phyloP scores from a whole-genome alignment of 2,797 vertebrate species.

The Odontamblyopus rebecca region DNA sequence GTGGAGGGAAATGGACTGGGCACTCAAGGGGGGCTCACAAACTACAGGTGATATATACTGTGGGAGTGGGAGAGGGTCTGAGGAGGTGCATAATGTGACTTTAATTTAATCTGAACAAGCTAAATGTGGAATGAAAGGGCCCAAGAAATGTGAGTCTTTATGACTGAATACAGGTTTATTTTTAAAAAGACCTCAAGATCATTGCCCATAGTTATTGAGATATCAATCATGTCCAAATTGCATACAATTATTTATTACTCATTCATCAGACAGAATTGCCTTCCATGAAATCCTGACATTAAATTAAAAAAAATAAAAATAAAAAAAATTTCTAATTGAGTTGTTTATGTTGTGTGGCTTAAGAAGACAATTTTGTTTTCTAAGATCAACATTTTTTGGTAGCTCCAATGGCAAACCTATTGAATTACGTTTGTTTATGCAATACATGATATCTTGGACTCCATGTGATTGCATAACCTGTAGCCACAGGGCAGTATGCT shows the following conservation, averaged over 20 bases:
- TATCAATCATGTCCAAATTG: neutral
- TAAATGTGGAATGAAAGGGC: constrained; percentile 51
- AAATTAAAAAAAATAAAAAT: neutral
- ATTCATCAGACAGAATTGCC: neutral
- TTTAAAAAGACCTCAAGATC: neutral
- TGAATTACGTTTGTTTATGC: neutral
- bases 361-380: neutral
- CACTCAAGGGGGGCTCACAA: constrained; percentile 15
- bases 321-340: neutral
- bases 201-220: neutral
- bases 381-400: neutral
- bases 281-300: neutral
- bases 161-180: no score
- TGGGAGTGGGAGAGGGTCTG: constrained; percentile 35
- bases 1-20: constrained; percentile 26
- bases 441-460: neutral
- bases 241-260: neutral
- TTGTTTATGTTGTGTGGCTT: neutral
- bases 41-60: constrained; percentile 48
- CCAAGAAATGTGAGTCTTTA: neutral
- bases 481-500: constrained; percentile 19
- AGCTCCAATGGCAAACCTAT: neutral
- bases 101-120: constrained; percentile 72
- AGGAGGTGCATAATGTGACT: constrained; percentile 53
- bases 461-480: constrained; percentile 35